A percentile compares a stretch with the other conserved stretches of the same genome.
Evolutionary conservation across 35 echinoderm and acorn worm genomes (phyloP).

Genomic region (Apostichopus californicus): DNA sequence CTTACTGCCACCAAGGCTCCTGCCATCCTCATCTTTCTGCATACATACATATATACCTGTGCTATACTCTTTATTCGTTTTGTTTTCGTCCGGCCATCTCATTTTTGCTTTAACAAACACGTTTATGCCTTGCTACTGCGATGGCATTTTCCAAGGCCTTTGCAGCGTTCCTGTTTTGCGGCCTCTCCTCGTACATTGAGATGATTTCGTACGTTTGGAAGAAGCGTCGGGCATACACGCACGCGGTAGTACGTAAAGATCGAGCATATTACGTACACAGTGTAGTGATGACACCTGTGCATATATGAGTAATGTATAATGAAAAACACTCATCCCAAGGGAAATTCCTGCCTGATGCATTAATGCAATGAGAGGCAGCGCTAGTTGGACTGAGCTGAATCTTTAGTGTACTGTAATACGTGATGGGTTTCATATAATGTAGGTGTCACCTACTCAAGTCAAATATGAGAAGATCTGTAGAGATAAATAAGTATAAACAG

Average conservation of each 20-base stretch:
- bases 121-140: background rate
- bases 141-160: background rate
- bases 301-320: slow-evolving; percentile 34
- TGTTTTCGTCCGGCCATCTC: background rate
- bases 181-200: background rate
- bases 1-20: background rate
- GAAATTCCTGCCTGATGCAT: slow-evolving; percentile 29
- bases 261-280: background rate
- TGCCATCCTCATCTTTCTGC: background rate
- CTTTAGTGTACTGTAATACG: background rate
- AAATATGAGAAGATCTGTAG: background rate
- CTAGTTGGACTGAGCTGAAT: background rate
- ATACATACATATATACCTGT: no score
- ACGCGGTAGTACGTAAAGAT: background rate
- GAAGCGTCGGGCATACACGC: background rate
- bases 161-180: background rate
- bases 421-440: slow-evolving; percentile 40
- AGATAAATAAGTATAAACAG: background rate
- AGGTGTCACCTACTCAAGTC: slow-evolving; percentile 37
- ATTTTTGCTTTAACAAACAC: background rate
- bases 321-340: slow-evolving; percentile 23
- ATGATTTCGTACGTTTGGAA: background rate
- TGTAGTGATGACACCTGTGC: background rate
- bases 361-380: slow-evolving; percentile 23
- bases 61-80: background rate